These are phyloP conservation scores for Drosophila elegans DNA, from an alignment of 1,140 invertebrate species.

Conservation along the genomic window DNA sequence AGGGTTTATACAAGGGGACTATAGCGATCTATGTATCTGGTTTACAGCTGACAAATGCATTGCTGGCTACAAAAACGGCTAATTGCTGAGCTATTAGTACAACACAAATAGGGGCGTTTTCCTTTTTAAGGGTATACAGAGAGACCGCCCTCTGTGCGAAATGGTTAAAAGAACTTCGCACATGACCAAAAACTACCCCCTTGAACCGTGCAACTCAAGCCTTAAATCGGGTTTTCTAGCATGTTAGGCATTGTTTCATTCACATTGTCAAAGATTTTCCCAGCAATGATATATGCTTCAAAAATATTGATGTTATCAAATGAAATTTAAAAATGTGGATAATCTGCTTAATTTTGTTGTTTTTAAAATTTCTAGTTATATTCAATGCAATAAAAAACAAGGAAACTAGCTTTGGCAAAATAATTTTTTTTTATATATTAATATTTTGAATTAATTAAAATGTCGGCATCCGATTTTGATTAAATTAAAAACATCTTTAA, in stretches of 20 bases:
- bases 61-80: slow-evolving; percentile 38
- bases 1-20: too few relatives aligned
- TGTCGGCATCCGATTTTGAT: too few relatives aligned
- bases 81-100: slow-evolving; percentile 62
- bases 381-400: too few relatives aligned
- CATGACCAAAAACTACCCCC: slow-evolving; percentile 52
- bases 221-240: slow-evolving; percentile 21
- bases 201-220: slow-evolving; percentile 13
- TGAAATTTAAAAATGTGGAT: too few relatives aligned
- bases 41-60: slow-evolving; percentile 1
- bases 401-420: too few relatives aligned
- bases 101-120: slow-evolving; percentile 45
- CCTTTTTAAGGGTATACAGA: slow-evolving; percentile 37
- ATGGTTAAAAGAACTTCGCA: slow-evolving; percentile 44
- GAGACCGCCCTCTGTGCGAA: slow-evolving; percentile 35
- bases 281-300: slow-evolving; percentile 59
- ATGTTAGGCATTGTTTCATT: slow-evolving; percentile 35
- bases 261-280: slow-evolving; percentile 47
- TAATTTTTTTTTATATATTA: too few relatives aligned
- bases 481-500: too few relatives aligned
- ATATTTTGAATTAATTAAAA: too few relatives aligned
- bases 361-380: too few relatives aligned
- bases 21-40: background rate
- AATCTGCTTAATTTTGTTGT: too few relatives aligned
- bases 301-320: too few relatives aligned